Base-by-base conservation (phyloP, 35 echinoderm and acorn worm species). In the Anneissia japonica region DNA sequence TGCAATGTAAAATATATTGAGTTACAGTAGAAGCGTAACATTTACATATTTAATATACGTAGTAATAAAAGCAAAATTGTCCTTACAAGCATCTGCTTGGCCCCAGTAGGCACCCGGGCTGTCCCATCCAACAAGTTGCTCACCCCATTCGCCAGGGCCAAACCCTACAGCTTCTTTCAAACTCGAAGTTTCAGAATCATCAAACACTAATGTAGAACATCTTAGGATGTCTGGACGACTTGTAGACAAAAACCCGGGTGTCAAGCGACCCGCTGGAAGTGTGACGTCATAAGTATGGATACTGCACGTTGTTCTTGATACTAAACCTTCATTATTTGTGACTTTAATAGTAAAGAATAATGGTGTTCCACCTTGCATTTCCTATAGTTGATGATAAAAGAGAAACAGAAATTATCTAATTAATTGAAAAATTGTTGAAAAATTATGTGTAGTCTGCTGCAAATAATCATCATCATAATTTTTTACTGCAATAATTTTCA, bases 221-320 rank as follows among this genome's bases (percentile, higher is more conserved):
- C 79, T 32, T 0, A 89, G 77, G 7, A 89, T 36, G 56, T 80
- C 35, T 26, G 87, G 87, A 74, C 81, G 87, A 76, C 87, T 89
- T 31, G 87, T 89, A 23, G 87, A 83, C 2, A 29, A 37, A 43
- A 89, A 89, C n/a, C 37, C 80, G 40, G 80, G 41, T 32, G 34
- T 38, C 0, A 83, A n/a, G 0, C 79, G 32, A 0, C 80, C 87
- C 3, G 13, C 80, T 23, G 87, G 87, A 4, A 83, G 55, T 9
- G 87, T 89, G 35, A 73, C 31, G 38, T 89, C 87, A 77, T 74
- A 89, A 12, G 87, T 89, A 28, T 79, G 79, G 16, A 89, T 38
- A 36, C 5, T 32, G 40, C 87, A 89, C 21, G 87, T 89, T 4
- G 87, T 55, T 6, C 35, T 89, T 28, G 80, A 31, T 0, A 36